phyloP scores from a whole-genome alignment of 2,888 invertebrate species.

The Rotaria socialis region DNA sequence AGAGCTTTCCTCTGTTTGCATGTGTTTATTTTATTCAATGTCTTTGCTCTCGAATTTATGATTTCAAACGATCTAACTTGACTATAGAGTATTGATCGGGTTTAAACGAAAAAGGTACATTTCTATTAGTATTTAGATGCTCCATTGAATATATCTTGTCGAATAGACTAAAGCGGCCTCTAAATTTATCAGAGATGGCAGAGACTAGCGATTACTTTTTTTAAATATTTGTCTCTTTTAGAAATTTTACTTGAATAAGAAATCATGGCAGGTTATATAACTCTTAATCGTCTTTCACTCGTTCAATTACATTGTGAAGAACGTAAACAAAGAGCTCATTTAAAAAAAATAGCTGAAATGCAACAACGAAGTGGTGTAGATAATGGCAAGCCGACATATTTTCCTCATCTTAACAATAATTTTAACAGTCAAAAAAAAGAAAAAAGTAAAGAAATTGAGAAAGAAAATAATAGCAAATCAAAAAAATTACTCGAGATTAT shows the following conservation, averaged over 20 bases:
- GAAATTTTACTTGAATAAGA: not conserved
- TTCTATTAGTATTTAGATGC: not conserved
- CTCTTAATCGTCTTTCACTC: not conserved
- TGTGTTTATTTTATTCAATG: too few species aligned
- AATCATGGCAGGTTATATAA: constrained; percentile 4
- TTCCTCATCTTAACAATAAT: not conserved
- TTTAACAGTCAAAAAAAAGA: not conserved
- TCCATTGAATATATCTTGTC: not conserved
- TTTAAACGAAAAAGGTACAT: not conserved
- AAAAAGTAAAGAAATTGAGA: not conserved
- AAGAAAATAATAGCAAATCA: not conserved
- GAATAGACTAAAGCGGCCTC: not conserved
- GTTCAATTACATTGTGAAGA: not conserved
- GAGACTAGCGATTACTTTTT: not conserved
- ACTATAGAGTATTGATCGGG: not conserved
- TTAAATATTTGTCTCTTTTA: not conserved
- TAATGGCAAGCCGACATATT: not conserved
- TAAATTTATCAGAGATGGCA: not conserved
- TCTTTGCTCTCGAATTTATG: not conserved
- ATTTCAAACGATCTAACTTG: not conserved
- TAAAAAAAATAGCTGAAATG: constrained; percentile 21
- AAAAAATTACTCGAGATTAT: not conserved
- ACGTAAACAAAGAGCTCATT: constrained; percentile 27
- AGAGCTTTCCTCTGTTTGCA: not conserved
- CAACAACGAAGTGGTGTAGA: not conserved